Evolutionary conservation across 2,113 vertebrate genomes (phyloP).

Genomic region (Calyptommatus sinebrachiatus): DNA sequence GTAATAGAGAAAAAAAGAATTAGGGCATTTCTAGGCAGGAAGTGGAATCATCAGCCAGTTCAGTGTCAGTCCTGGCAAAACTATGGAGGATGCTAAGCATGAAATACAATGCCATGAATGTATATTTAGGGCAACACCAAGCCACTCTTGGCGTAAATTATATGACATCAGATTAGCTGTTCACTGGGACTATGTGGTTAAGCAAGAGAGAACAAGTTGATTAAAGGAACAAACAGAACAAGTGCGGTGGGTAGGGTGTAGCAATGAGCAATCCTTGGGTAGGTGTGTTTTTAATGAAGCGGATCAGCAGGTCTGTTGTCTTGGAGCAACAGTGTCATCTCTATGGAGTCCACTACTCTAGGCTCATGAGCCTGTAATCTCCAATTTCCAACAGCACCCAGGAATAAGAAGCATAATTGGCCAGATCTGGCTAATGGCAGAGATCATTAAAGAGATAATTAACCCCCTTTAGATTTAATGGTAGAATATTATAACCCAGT

Average conservation of each 20-base stretch:
- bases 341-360: too few species aligned
- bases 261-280: background rate
- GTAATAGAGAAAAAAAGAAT: too few species aligned
- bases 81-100: background rate
- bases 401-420: too few species aligned
- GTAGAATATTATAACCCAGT: too few species aligned
- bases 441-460: too few species aligned
- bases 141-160: background rate
- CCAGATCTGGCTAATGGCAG: too few species aligned
- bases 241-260: background rate
- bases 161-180: too few species aligned
- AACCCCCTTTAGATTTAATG: too few species aligned
- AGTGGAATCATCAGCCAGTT: background rate
- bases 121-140: background rate
- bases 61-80: too few species aligned
- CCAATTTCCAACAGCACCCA: too few species aligned
- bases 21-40: background rate
- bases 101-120: background rate
- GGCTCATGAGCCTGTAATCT: too few species aligned
- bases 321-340: background rate
- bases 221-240: background rate
- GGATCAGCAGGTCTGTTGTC: background rate
- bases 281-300: background rate
- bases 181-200: background rate
- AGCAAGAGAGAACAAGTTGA: background rate